Percentiles rank a stretch among this genome's conserved stretches.
Evolutionary conservation across 2,113 vertebrate genomes (phyloP).

Genomic region (Kobus ellipsiprymnus): DNA sequence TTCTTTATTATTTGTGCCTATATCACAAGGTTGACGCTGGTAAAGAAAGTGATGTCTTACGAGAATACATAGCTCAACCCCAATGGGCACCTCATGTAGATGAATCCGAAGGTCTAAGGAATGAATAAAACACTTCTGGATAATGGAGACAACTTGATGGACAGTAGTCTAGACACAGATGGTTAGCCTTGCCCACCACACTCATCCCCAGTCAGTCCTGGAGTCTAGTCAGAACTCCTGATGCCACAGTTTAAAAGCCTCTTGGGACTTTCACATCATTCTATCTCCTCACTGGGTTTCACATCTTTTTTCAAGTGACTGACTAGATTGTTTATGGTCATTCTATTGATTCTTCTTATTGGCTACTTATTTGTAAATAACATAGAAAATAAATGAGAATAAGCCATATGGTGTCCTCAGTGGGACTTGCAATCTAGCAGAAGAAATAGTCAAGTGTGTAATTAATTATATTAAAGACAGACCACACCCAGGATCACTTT

Average conservation of each 20-base stretch:
- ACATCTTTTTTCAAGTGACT: not conserved
- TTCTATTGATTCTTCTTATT: not conserved
- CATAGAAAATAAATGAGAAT: not conserved
- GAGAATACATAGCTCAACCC: not conserved
- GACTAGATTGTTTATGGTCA: not conserved
- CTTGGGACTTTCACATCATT: not conserved
- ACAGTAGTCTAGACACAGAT: too few relatives aligned
- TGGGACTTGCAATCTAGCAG: not conserved
- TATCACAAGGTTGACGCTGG: not conserved
- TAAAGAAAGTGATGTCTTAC: not conserved
- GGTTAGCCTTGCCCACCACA: rapidly evolving
- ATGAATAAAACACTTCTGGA: not conserved
- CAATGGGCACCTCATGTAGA: not conserved
- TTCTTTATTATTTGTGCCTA: not conserved
- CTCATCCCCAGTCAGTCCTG: rapidly evolving
- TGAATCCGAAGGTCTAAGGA: not conserved
- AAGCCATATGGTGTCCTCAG: not conserved
- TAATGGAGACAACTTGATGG: not conserved
- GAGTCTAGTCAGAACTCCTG: not conserved
- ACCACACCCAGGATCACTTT: not conserved
- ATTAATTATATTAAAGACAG: not conserved
- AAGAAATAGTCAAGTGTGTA: not conserved
- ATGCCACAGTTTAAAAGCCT: not conserved
- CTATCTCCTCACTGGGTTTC: not conserved
- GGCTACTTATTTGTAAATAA: not conserved